A percentile compares a stretch with the other conserved stretches of the same genome.
phyloP scores from a whole-genome alignment of 2,797 vertebrate species.

The Coreius guichenoti region DNA sequence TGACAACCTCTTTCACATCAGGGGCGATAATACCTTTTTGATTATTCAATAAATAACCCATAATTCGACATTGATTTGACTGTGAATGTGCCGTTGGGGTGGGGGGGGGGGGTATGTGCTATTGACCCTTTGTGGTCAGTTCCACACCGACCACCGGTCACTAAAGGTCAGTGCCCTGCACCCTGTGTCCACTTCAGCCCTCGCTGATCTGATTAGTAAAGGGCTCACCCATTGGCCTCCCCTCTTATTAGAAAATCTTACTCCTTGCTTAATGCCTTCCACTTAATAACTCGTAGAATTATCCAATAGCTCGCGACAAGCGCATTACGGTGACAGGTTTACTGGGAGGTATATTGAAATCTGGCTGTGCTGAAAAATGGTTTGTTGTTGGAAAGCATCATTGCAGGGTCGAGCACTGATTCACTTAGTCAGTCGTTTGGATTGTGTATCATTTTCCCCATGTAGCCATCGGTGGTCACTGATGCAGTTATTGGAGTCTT shows the following conservation, averaged over 20 bases:
- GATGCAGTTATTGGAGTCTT: conserved; percentile 84
- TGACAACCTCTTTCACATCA: conserved; percentile 71
- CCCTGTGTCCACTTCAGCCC: conserved; percentile 58
- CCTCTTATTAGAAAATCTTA: conserved; percentile 73
- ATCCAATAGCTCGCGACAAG: conserved; percentile 70
- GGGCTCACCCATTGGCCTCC: conserved; percentile 76
- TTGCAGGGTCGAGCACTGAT: conserved; percentile 53
- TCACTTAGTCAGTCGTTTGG: conserved; percentile 59
- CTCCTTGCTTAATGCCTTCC: conserved; percentile 68
- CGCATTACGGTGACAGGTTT: conserved; percentile 73
- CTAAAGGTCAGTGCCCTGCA: conserved; percentile 71
- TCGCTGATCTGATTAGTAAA: conserved; percentile 78
- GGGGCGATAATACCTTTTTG: conserved; percentile 83
- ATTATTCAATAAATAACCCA: conserved; percentile 91
- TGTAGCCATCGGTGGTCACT: conserved; percentile 83
- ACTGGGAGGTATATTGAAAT: conserved; percentile 80
- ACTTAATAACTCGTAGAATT: conserved; percentile 79
- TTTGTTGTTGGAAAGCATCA: conserved; percentile 55
- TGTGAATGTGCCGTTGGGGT: conserved; percentile 74
- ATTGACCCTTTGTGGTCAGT: conserved; percentile 84
- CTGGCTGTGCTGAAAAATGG: conserved; percentile 64
- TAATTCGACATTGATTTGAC: conserved; percentile 89
- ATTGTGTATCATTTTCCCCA: conserved; percentile 72
- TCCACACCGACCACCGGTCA: conserved; percentile 76
- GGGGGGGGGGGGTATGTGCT: conserved; percentile 57